Base-by-base conservation (phyloP, 2,113 vertebrate genomes). In the Melanerpes formicivorus region DNA sequence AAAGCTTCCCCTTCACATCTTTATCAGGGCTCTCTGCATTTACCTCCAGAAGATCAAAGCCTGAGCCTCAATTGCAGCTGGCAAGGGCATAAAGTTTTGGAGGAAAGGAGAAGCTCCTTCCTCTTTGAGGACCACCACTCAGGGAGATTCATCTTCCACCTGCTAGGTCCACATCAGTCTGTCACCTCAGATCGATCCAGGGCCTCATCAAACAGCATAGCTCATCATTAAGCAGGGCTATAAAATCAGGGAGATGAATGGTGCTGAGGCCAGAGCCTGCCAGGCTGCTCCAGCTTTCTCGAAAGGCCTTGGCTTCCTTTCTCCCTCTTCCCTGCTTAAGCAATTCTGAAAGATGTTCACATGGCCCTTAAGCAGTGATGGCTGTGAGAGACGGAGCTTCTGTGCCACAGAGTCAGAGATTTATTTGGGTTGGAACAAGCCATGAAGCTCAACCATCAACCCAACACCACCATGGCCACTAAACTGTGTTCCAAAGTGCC, bases 131-230 rank as follows among this genome's bases (percentile, higher is more conserved):
- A 32, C 26, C 78, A 77, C 70, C 84, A 88, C 44, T 32, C 73
- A 52, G 30, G 56, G 64, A 76, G 62, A 80, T 83, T 80, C 63
- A 72, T 81, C 69, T 86, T 30, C 44, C 32, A 42, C 54, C 44
- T 44, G 55, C 32, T 63, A 4, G 0, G 0, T 67, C 69, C 84
- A 73, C 21, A 52, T 63, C 79, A 29, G 37, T 44, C 80, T 77
- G 73, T 76, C 84, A 86, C 30, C 90, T 34, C 78, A 3, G 59
- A 72, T 90, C 50, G 18, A 88, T 76, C 55, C 84, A 73, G 2
- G 5, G 81, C 84, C 86, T 77, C 84, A 87, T 89, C 93, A 90
- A 76, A 82, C 90, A 82, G 76, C 90, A 56, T 77, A 73, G 78
- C 84, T 52, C 77, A 17, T 75, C 77, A 62, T 80, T 91, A 76